A percentile compares a stretch with the other conserved stretches of the same genome.
Conservation (phyloP, 1,140 invertebrate genomes). For the Bombyx mandarina region DNA sequence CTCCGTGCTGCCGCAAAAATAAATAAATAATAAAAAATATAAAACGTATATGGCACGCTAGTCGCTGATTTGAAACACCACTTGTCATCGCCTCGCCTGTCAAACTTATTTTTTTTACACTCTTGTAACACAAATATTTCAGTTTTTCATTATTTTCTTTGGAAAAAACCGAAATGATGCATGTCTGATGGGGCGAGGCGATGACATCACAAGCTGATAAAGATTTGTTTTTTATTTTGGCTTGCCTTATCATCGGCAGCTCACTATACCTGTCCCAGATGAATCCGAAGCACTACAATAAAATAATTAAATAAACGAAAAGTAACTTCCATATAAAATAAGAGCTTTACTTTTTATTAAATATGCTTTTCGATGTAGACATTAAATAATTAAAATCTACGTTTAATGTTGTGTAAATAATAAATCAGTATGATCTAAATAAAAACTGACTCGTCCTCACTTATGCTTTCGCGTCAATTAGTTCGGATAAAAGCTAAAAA, state of each 20-base stretch:
- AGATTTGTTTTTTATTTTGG: constrained; percentile 18
- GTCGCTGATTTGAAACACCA: constrained; percentile 67
- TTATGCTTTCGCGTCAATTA: too few species aligned
- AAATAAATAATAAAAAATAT: constrained; percentile 24
- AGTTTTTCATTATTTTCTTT: constrained; percentile 5
- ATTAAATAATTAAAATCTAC: constrained; percentile 1
- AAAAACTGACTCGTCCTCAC: too few species aligned
- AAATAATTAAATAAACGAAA: constrained; percentile 8
- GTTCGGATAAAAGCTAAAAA: too few species aligned
- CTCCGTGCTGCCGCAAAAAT: constrained; percentile 54
- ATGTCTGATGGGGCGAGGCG: constrained; percentile 49
- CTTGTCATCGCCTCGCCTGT: constrained; percentile 58
- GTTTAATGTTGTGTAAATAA: too few species aligned
- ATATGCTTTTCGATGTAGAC: constrained; percentile 5
- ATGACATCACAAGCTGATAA: constrained; percentile 45
- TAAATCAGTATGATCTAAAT: too few species aligned
- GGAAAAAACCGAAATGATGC: constrained; percentile 4
- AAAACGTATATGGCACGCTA: constrained; percentile 59
- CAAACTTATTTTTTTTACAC: constrained; percentile 21
- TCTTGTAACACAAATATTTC: constrained; percentile 3
- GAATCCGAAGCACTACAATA: constrained; percentile 54
- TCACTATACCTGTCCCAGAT: constrained; percentile 47
- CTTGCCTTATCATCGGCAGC: constrained; percentile 35
- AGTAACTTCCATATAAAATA: constrained; percentile 25
- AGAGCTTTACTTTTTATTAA: constrained; percentile 14